These are phyloP conservation scores for Agelastica alni DNA, from an alignment of 2,888 invertebrate species.

Conservation along the genomic window DNA sequence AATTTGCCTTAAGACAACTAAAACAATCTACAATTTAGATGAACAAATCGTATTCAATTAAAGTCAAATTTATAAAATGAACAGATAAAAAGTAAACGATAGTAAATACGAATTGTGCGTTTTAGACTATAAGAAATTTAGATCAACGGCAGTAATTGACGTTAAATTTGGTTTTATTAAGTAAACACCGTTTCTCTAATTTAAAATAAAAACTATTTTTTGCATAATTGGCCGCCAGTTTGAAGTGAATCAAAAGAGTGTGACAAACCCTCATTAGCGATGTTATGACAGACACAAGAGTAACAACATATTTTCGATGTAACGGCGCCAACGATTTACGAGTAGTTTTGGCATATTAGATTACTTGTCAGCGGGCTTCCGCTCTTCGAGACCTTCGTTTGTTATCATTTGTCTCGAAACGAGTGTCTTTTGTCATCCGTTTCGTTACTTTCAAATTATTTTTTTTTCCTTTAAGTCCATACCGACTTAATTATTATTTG, in stretches of 20 bases:
- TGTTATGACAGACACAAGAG: conserved; percentile 40
- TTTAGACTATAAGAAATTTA: too few species aligned
- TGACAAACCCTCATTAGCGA: conserved; percentile 38
- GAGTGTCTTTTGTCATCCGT: conserved; percentile 4
- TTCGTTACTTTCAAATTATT: conserved; percentile 2
- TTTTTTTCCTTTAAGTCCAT: background rate
- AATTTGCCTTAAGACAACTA: too few species aligned
- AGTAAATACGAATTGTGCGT: too few species aligned
- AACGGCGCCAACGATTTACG: conserved; percentile 33
- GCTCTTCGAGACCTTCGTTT: conserved; percentile 3
- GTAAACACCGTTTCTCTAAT: too few species aligned
- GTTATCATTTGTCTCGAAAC: conserved; percentile 6
- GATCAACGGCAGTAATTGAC: too few species aligned
- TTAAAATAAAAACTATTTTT: conserved; percentile 10
- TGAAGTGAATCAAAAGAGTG: conserved; percentile 28
- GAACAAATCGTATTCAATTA: too few species aligned
- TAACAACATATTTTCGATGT: conserved; percentile 34
- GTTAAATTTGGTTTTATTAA: too few species aligned
- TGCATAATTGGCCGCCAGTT: conserved; percentile 23
- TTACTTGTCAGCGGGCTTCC: conserved; percentile 28
- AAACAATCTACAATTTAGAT: too few species aligned
- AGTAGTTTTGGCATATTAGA: conserved; percentile 19
- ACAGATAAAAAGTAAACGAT: too few species aligned
- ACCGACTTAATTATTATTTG: background rate
- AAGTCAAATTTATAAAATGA: too few species aligned